Percentiles rank a stretch among this genome's conserved stretches.
Conservation (phyloP, 2,113 vertebrate species). For the Spheniscus mendiculus region DNA sequence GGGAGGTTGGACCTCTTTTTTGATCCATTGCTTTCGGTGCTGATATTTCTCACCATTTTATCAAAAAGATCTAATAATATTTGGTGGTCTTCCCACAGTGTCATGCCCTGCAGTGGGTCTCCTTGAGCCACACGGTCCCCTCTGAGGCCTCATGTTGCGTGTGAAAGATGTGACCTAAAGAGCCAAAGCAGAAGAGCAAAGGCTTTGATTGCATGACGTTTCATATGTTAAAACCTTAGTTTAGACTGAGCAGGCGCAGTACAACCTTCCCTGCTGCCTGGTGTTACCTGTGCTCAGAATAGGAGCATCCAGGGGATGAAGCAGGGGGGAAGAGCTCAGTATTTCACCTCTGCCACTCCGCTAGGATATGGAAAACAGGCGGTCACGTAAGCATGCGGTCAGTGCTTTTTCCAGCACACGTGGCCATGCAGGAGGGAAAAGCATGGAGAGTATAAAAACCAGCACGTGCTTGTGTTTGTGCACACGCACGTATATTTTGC, state of each 20-base stretch:
- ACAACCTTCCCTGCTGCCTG: neutral
- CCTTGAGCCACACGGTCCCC: neutral
- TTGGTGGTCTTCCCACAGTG: neutral
- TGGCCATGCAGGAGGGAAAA: neutral
- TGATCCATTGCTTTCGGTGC: neutral
- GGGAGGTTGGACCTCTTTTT: neutral
- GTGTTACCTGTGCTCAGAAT: neutral
- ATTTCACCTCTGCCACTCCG: neutral
- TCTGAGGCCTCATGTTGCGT: neutral
- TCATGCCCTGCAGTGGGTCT: neutral
- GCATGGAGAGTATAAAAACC: neutral
- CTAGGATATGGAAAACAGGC: neutral
- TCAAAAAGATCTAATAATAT: neutral
- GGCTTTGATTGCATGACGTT: fast-evolving
- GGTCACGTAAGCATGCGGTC: neutral
- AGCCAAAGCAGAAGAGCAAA: neutral
- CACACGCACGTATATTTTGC: fast-evolving
- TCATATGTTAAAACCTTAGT: neutral
- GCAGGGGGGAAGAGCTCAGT: neutral
- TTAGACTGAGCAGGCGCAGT: neutral
- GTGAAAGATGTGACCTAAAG: neutral
- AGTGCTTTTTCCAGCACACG: neutral
- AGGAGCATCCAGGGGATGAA: neutral
- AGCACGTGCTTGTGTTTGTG: neutral
- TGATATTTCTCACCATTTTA: neutral